Evolutionary conservation across 2,797 vertebrate species (phyloP), one percentile per base, ranked within the genome.

Genomic region (Sebastes cheni): DNA sequence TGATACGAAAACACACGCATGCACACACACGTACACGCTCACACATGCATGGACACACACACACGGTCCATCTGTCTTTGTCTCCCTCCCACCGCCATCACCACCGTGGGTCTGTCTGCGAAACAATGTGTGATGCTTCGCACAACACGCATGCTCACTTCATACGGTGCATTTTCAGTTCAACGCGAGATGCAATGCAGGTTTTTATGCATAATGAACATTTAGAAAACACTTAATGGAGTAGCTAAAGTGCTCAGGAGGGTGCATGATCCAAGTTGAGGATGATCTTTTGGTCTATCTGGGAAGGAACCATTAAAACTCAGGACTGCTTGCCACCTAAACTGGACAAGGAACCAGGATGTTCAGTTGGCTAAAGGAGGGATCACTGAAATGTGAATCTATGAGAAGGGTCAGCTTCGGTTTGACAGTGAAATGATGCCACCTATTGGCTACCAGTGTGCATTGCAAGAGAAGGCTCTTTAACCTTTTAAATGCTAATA

Each of bases 21-120:
- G 8, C 32, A 46, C 34, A 39, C 75, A 61, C 29, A 67, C 32
- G 3, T 18, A 46, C 25, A 39, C 72, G 56, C 29, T 65, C 39
- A 56, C 61, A 77, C 68, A 71, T 76, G 58, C 69, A 62, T 62
- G 59, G 10, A 54, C 11, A 69, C 23, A 67, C 20, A 81, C 79
- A 86, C 85, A 80, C 71, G 30, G 76, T 82, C 91, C 87, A 87
- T 91, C 91, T 92, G 91, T 91, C 86, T 83, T 77, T 84, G 83
- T 81, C 84, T 74, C 59, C 85, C 84, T 82, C 89, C 90, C 76
- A 74, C 86, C 89, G 86, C 81, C 75, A 78, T 86, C 82, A 71
- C 81, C 59, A 71, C 81, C 59, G 50, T 71, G 66, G 80, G 84
- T 85, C 72, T 88, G 78, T 90, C 82, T 89, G 78, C 76, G 82